Percentiles rank a stretch among this genome's conserved stretches.
These are phyloP conservation scores for Cliona cf. orientalis DNA, from an alignment of 37 sponge, comb jelly and placozoan species.

Conservation along the genomic window DNA sequence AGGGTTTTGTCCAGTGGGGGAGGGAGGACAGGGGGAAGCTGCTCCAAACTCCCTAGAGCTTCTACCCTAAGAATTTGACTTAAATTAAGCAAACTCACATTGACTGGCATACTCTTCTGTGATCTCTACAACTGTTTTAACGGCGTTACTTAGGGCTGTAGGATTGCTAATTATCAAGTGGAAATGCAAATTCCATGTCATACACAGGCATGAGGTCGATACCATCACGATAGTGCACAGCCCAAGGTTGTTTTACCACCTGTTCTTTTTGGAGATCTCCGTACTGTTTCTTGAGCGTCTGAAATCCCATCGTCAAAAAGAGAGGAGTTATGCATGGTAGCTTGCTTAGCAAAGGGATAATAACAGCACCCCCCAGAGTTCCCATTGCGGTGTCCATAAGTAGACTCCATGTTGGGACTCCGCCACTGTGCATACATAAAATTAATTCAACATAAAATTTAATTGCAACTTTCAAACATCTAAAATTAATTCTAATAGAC, in stretches of 20 bases:
- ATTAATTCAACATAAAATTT: no score
- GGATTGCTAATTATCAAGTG: not conserved
- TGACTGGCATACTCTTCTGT: not conserved
- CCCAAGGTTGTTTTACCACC: not conserved
- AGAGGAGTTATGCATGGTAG: not conserved
- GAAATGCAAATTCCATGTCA: slow-evolving; percentile 36
- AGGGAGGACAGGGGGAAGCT: no score
- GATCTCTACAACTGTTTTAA: not conserved
- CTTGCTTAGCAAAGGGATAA: not conserved
- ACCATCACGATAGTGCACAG: slow-evolving; percentile 16
- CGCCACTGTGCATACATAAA: not conserved
- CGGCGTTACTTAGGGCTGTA: not conserved
- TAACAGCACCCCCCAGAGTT: not conserved
- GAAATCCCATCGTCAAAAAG: not conserved
- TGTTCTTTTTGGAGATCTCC: not conserved
- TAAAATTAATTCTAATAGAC: no score
- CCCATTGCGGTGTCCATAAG: not conserved
- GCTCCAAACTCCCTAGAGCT: no score
- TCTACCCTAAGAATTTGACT: no score
- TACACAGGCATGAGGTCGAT: slow-evolving; percentile 4
- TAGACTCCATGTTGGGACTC: not conserved
- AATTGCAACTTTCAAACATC: no score
- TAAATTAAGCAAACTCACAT: not conserved
- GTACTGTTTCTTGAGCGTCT: not conserved
- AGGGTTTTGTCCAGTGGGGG: no score